Evolutionary conservation across 1,140 invertebrate species (phyloP), one percentile per base, ranked within the genome.

Genomic region (Campoletis sonorensis): DNA sequence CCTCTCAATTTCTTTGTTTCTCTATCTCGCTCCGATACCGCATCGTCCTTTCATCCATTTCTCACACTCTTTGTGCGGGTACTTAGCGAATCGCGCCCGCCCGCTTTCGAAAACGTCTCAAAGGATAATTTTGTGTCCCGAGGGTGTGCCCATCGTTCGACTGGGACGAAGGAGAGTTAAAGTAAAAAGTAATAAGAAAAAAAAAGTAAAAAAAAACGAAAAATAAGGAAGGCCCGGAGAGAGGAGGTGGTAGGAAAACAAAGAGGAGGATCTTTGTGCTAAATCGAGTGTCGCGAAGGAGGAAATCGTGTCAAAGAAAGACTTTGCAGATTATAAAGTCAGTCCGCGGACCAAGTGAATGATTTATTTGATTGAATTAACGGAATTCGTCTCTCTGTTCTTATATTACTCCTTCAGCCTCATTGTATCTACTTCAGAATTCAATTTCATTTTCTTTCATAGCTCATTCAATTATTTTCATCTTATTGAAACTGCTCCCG

Each of bases 301-400:
- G 61, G 61, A 67, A 67, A 67, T 67, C 23, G 61, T 67, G 61
- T 67, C 61, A 67, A 67, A 27, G 61, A 67, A 67, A 67, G 61
- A 27, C 61, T 67, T 67, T 67, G 61, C 21, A 67, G 61, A 67
- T 67, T 67, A 67, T 67, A 67, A 67, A 67, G 61, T 23, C n/a
- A 67, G 61, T 67, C 26, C 23, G 61, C 23, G 23, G 13, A 67
- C n/a, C 61, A 13, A 67, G 61, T 67, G 61, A 67, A 67, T 67
- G 61, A 67, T 67, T 67, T 67, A 67, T 67, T 67, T 26, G 23
- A 67, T 67, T 67, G 61, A 67, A 67, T 67, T 67, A 67, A 67
- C 23, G 23, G 30, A 26, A 67, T 67, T 67, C 61, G 10, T 67
- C 21, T 67, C 21, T n/a, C 54, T 45, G 40, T 45, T 45, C 40